A percentile compares a stretch with the other conserved stretches of the same genome.
phyloP scores from a whole-genome alignment of 2,113 vertebrate genomes.

The Butastur rufipennis region DNA sequence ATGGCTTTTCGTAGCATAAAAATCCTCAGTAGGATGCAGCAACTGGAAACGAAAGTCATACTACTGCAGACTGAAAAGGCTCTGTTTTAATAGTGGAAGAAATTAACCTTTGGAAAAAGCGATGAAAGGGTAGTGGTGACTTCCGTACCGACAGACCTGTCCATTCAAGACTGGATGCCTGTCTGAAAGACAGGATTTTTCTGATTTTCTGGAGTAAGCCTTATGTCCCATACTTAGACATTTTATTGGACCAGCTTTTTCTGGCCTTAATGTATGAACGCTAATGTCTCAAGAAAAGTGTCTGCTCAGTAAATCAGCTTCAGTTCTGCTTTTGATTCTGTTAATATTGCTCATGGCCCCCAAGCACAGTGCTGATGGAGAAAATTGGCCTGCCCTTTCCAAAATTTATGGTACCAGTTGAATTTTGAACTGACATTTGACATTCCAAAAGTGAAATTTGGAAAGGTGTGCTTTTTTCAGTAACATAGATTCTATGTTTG shows the following conservation, averaged over 20 bases:
- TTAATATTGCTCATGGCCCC: not conserved
- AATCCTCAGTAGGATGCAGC: not conserved
- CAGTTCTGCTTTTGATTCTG: not conserved
- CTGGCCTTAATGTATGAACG: not conserved
- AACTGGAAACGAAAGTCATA: not conserved
- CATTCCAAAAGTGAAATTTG: not conserved
- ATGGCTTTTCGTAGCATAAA: not conserved
- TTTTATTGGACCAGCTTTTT: not conserved
- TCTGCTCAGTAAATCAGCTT: not conserved
- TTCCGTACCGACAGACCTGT: not conserved
- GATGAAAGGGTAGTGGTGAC: not conserved
- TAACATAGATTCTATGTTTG: not conserved
- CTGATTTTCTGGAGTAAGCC: not conserved
- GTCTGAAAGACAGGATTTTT: not conserved
- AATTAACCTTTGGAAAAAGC: not conserved
- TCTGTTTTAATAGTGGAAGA: not conserved
- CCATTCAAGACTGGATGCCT: not conserved
- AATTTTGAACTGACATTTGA: slow-evolving; percentile 21
- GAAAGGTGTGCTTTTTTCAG: not conserved
- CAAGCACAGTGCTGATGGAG: not conserved
- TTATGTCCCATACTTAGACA: not conserved
- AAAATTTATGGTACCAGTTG: not conserved
- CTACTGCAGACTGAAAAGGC: not conserved
- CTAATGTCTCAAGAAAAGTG: not conserved
- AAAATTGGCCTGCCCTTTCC: not conserved